These are phyloP conservation scores for Formica selysi DNA, from an alignment of 1,140 invertebrate genomes.

Conservation along the genomic window DNA sequence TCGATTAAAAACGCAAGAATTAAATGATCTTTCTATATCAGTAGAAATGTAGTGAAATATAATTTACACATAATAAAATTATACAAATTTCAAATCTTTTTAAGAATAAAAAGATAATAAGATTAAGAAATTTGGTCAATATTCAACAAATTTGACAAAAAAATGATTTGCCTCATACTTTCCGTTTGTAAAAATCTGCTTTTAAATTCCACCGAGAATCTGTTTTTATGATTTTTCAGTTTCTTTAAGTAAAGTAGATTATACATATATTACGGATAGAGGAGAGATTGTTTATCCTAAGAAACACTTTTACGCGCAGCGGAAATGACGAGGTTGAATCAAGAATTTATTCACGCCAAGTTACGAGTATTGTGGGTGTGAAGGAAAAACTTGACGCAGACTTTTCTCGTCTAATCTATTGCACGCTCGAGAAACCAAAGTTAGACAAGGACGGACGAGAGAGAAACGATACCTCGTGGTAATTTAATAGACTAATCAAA, in stretches of 20 bases:
- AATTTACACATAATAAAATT: neutral
- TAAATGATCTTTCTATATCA: slow-evolving; percentile 3
- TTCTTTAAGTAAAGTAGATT: neutral
- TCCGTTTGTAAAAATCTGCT: neutral
- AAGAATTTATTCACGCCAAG: slow-evolving; percentile 62
- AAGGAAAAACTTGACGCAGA: slow-evolving; percentile 44
- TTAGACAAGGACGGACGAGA: slow-evolving; percentile 30
- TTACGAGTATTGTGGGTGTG: slow-evolving; percentile 52
- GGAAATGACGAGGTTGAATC: slow-evolving; percentile 32
- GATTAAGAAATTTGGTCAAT: neutral
- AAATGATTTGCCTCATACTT: neutral
- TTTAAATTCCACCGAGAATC: neutral
- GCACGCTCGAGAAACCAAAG: slow-evolving; percentile 39
- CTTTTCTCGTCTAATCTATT: slow-evolving; percentile 70
- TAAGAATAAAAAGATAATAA: neutral
- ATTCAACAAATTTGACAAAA: neutral
- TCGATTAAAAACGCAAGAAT: neutral
- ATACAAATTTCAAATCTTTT: neutral
- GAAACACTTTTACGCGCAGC: neutral
- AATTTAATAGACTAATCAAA: slow-evolving; percentile 66
- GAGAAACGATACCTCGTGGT: slow-evolving; percentile 60
- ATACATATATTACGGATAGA: neutral
- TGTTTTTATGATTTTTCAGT: neutral
- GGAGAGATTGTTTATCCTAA: slow-evolving; percentile 4
- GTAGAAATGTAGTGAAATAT: neutral